Percentiles rank a stretch among this genome's conserved stretches.
Evolutionary conservation across 1,140 invertebrate genomes (phyloP).

Genomic region (Lordiphosa stackelbergi): DNA sequence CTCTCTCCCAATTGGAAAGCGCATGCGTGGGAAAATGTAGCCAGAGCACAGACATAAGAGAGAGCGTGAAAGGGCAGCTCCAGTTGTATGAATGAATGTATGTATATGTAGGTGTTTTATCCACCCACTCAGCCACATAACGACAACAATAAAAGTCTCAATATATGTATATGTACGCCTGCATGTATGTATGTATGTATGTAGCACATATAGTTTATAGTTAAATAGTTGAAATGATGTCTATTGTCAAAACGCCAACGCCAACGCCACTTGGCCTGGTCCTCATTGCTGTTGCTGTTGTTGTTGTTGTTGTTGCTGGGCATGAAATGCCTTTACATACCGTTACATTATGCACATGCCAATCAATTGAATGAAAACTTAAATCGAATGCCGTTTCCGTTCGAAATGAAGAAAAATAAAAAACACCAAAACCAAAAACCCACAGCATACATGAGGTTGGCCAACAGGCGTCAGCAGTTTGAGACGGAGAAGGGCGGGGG

Average conservation of each 20-base stretch:
- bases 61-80: constrained; percentile 17
- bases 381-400: constrained; percentile 32
- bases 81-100: constrained; percentile 27
- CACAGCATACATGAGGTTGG: constrained; percentile 1
- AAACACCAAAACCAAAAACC: no score
- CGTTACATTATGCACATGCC: constrained; percentile 38
- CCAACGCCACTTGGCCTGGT: constrained; percentile 28
- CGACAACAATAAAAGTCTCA: constrained; percentile 44
- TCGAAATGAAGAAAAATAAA: background rate
- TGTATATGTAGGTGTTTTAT: constrained; percentile 22
- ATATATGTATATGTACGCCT: constrained; percentile 10
- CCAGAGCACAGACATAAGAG: constrained; percentile 8
- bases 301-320: constrained; percentile 24
- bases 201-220: constrained; percentile 26
- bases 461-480: background rate
- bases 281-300: constrained; percentile 17
- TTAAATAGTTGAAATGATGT: constrained; percentile 34
- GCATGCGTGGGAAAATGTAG: constrained; percentile 56
- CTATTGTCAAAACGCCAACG: constrained; percentile 15
- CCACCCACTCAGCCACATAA: constrained; percentile 32
- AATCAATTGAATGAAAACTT: constrained; percentile 19
- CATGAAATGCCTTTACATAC: constrained; percentile 14
- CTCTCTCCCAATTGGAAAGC: constrained; percentile 26
- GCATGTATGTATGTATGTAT: background rate
- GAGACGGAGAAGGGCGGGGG: background rate